These are phyloP conservation scores for Bombus huntii DNA, from an alignment of 1,140 invertebrate genomes.

Conservation along the genomic window DNA sequence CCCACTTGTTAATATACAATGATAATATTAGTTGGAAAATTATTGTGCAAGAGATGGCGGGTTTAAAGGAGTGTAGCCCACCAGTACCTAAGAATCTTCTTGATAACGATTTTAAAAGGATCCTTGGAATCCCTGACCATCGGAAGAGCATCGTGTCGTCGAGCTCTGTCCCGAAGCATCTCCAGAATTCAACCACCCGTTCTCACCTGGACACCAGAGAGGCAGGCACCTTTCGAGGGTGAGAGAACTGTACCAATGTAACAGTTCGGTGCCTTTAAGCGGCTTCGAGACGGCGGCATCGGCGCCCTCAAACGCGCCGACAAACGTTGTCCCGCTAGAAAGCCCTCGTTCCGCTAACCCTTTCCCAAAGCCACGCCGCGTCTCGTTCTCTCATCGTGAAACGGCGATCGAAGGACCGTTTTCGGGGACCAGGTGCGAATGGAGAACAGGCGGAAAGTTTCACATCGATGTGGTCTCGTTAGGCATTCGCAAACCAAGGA, in stretches of 20 bases:
- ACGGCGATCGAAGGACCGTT: not conserved
- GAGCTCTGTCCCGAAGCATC: not conserved
- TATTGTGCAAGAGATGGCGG: no score
- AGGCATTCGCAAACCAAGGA: not conserved
- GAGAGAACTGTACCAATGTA: conserved; percentile 46
- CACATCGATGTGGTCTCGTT: not conserved
- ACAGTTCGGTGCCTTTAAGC: conserved; percentile 54
- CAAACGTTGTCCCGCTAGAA: conserved; percentile 78
- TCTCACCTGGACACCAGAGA: conserved; percentile 26
- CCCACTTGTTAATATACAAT: no score
- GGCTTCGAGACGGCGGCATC: conserved; percentile 67
- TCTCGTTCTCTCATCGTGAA: conserved; percentile 3
- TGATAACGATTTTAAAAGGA: conserved; percentile 3
- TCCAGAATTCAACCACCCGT: conserved; percentile 26
- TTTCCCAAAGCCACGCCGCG: conserved; percentile 28
- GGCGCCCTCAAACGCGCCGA: conserved; percentile 77
- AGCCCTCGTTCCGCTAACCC: conserved; percentile 44
- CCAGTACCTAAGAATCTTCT: not conserved
- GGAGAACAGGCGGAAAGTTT: not conserved
- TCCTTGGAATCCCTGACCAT: not conserved
- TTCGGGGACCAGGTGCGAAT: conserved; percentile 30
- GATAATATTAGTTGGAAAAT: no score
- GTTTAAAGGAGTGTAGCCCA: no score
- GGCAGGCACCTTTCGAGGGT: not conserved
- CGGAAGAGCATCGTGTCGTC: not conserved